Base-by-base conservation (phyloP, 2,888 invertebrate species). In the Euclidia mi region DNA sequence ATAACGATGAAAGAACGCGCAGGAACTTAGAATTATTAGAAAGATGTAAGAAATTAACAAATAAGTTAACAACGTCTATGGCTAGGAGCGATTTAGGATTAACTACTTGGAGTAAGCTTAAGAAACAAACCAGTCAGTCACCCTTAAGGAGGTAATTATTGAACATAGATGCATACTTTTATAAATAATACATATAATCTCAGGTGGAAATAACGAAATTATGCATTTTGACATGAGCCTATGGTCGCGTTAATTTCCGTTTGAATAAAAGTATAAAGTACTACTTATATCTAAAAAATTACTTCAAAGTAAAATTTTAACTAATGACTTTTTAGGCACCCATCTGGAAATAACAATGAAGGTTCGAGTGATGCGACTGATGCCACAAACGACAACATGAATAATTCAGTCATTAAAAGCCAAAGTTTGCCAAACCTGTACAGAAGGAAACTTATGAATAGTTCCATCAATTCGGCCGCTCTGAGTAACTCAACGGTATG, bases 21-120 rank as follows among this genome's bases (percentile, higher is more conserved):
- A 94, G 94, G 91, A 94, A 94, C 87, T 91, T 94, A 93, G 94
- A 94, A 88, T 91, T 94, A 89, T 87, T 94, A 91, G 92, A 94
- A 65, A 89, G 92, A 88, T 94, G 94, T 93, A 94, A 94, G 84
- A 92, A 90, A 86, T 72, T 94, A 87, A 94, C 94, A 43, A 89
- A 90, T 89, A 92, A 91, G 84, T 84, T 96, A 88, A 96, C 97
- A 79, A 95, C 96, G 65, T 97, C 97, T 74, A 98, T 98, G 98
- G 97, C 97, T 62, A 97, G 97, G 85, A 98, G 98, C 57, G 98
- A 98, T 89, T 97, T 97, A 80, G 97, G 97, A 74, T 97, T 97
- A 90, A 98, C 98, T 70, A 98, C 98, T 38, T 98, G 98, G 97
- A 97, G 98, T 91, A 98, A 98, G 87, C 94, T 98, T 81, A 97